Base-by-base conservation (phyloP, 2,888 invertebrate genomes). In the Drosophila melanosoma region DNA sequence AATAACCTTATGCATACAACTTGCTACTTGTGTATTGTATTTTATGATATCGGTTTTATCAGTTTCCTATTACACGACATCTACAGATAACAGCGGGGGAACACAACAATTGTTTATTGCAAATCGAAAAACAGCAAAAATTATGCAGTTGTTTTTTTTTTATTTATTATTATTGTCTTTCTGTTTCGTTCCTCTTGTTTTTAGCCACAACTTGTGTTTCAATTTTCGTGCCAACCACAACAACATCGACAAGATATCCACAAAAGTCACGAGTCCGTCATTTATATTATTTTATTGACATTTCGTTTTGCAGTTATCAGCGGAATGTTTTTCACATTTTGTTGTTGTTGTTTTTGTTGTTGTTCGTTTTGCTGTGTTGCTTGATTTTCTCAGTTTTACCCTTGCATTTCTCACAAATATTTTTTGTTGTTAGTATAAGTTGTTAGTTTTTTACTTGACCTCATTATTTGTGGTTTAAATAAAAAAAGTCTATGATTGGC, bases 271-370 rank as follows among this genome's bases (percentile, higher is more conserved):
- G 89, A 90, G 89, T 87, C 84, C 79, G 67, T 89, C 89, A 82
- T 82, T 86, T 87, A 81, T 89, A 89, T 87, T 84, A 80, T 87
- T 87, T 87, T 89, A 87, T 87, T 87, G 89, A 74, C 87, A 78
- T 79, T 86, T 74, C 57, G 68, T 68, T 71, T 71, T 74, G 71
- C 63, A 81, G 65, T 75, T 89, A 84, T 90, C 90, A 84, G 83
- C 62, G 51, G 53, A 72, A 58, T 64, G 51, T 74, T 78, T 62
- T 52, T 74, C 53, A 38, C 11, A 26, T 32, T 58, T 32, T 51
- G 48, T 38, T 52, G 20, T 45, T 42, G 42, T 12, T 42, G n/a
- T 20, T 58, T 35, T 52, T 32, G 53, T 53, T 48, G 51, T 29
- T 49, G 54, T 17, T 49, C n/a, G n/a, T 32, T 65, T 61, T 61